Evolutionary conservation across 2,888 invertebrate species (phyloP), one percentile per base, ranked within the genome.

Genomic region (Nephrotoma flavescens): DNA sequence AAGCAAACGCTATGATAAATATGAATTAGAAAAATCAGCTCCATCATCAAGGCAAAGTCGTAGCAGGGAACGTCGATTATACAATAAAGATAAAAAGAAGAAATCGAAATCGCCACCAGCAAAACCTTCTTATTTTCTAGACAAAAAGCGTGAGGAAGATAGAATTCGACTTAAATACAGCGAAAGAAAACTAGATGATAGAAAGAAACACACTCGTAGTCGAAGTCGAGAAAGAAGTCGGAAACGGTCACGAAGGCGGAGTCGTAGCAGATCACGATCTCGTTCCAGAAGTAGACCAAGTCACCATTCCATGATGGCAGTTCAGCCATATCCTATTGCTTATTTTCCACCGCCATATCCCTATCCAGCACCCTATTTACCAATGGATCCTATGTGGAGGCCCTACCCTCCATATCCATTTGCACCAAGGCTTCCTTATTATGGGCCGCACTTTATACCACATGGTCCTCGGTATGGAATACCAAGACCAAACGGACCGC

Each of bases 51-150:
- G 42, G 42, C 84, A 85, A 42, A 41, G 15, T 19, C 9, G 44
- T 2, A 85, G 85, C 4, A 85, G 31, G n/a, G 44, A 42, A 41
- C 44, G 44, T 19, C 44, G 44, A 19, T 41, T 44, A 4, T 42
- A 85, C 19, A 85, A 85, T 85, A 85, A 44, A 44, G 19, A 85
- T 85, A 85, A 85, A 44, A 85, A 85, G 12, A 85, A 71, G 11
- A 44, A 85, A 85, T 85, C 42, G 7, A 9, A 9, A 44, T 7
- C 31, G 6, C 19, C 42, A 12, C 45, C 19, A 47, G 19, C 86
- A 9, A 86, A 86, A 86, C n/a, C 41, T 52, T 47, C 86, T 5
- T 86, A 86, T 52, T 86, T 47, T 86, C 9, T 86, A 45, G 86
- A 86, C 52, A 7, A 15, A 5, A 86, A 45, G 12, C 86, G 86